Evolutionary conservation across 2,888 invertebrate genomes (phyloP), one percentile per base, ranked within the genome.

Genomic region (Pterobdella sp.): DNA sequence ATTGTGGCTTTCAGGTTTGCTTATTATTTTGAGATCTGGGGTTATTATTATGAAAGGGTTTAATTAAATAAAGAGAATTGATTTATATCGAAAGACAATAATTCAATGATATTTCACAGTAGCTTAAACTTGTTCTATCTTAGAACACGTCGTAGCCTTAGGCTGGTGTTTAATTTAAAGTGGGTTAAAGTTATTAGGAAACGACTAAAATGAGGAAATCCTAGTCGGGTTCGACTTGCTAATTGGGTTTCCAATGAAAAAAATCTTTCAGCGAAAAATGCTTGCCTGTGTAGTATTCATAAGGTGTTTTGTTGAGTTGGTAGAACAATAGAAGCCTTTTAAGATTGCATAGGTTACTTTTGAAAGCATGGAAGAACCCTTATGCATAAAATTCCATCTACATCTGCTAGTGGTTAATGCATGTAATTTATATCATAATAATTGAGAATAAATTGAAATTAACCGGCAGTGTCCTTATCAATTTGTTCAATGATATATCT

Each of bases 131-230:
- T n/a, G n/a, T n/a, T n/a, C 10, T 42, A 14, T 14, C 22, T 42
- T 22, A 42, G 49, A 42, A 42, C 22, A 22, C 22, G 22, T 42
- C 22, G 22, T 42, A 7, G 10, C 60, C 60, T 26, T 26, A 22
- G 60, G 60, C 60, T 3, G n/a, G 60, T 26, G 18, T 4, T 26
- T 3, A n/a, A 26, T 22, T 56, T 7, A 7, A 56, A 56, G 60
- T 56, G 60, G 60, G 60, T 56, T 22, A 56, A 22, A 56, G 60
- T 56, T 56, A 56, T 56, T 56, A 56, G 60, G 14, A n/a, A 56
- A 26, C 3, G 18, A 56, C 18, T 56, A 56, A 26, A 56, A 4
- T 56, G n/a, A 22, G 60, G 14, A n/a, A 26, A 56, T 56, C 7
- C 60, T 56, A 26, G 60, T 26, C 4, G 7, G 7, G 60, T 56